These are phyloP conservation scores for Marronus borbonicus DNA, from an alignment of 2,888 invertebrate species.

Conservation along the genomic window DNA sequence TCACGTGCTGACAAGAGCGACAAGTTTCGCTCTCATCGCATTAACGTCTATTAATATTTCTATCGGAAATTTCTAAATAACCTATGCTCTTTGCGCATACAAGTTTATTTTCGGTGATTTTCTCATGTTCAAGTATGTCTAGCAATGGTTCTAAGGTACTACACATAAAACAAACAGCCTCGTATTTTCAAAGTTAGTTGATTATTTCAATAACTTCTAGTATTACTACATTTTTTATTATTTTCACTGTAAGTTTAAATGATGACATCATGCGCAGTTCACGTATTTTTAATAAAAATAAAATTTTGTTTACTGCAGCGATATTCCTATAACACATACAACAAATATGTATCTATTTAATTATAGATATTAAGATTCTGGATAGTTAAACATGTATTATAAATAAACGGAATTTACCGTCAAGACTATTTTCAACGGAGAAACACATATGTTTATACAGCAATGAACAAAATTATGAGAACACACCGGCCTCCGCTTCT, in stretches of 20 bases:
- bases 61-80: conserved; percentile 41
- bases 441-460: not conserved
- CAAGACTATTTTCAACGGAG: not conserved
- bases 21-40: conserved; percentile 7
- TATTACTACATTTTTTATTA: not conserved
- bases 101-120: conserved; percentile 56
- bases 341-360: conserved; percentile 15
- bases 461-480: not conserved
- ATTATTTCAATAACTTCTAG: not conserved
- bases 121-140: conserved; percentile 13
- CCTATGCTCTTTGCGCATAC: conserved; percentile 41
- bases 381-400: not conserved
- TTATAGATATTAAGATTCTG: not conserved
- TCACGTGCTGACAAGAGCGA: conserved; percentile 18
- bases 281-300: not conserved
- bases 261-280: conserved; percentile 44
- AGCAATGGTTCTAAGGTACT: conserved; percentile 2
- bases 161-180: not conserved
- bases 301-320: not conserved
- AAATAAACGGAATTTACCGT: conserved; percentile 2
- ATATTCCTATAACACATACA: conserved; percentile 8
- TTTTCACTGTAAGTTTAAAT: conserved; percentile 40
- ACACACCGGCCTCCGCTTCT: not conserved
- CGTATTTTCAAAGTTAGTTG: too few species aligned
- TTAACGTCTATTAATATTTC: conserved; percentile 42